phyloP scores from a whole-genome alignment of 2,113 vertebrate genomes.

The Actenoides lindsayi region DNA sequence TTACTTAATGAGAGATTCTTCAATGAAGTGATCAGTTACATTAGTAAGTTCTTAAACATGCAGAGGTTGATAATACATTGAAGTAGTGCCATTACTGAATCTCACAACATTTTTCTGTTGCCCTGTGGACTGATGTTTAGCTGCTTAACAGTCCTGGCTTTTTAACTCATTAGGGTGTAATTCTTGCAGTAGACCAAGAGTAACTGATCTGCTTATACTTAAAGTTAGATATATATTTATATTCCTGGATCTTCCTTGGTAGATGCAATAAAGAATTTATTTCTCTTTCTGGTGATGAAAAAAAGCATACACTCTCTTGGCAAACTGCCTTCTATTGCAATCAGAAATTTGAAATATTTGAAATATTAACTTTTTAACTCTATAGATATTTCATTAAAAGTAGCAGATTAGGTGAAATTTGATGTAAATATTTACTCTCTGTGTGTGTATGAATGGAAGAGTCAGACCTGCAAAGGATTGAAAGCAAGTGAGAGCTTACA shows the following conservation, averaged over 20 bases:
- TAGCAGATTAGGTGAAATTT: neutral
- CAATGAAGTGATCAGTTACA: neutral
- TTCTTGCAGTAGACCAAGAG: neutral
- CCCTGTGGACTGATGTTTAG: neutral
- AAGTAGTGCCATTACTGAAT: neutral
- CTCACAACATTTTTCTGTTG: neutral
- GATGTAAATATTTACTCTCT: neutral
- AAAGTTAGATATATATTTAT: neutral
- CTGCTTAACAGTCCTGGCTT: neutral
- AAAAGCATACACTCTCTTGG: fast-evolving
- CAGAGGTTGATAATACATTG: neutral
- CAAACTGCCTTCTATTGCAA: neutral
- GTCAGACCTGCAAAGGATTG: neutral
- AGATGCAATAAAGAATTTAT: neutral
- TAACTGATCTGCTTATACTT: neutral
- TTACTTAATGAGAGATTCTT: neutral
- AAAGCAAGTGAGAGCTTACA: neutral
- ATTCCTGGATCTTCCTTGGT: neutral
- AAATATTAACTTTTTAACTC: neutral
- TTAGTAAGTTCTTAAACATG: neutral
- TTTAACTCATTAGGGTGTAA: neutral
- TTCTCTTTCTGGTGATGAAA: neutral
- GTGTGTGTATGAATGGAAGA: neutral
- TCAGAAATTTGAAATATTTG: neutral
- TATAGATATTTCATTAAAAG: neutral